Evolutionary conservation across 2,888 invertebrate species (phyloP).

Genomic region (Unio pictorum): DNA sequence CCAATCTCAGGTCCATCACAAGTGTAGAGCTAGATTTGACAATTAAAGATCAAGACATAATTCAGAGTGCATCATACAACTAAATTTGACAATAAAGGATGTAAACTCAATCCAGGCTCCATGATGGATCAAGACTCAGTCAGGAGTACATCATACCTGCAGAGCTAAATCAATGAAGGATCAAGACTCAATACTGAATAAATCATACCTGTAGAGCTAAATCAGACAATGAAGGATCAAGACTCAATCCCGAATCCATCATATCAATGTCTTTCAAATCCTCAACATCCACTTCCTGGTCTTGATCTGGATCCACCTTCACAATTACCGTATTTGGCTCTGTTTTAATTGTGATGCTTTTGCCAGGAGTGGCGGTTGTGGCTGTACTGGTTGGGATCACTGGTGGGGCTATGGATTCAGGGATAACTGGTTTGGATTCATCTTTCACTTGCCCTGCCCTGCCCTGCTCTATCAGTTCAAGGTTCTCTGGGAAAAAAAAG

Average conservation of each 20-base stretch:
- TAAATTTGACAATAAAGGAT: constrained; percentile 53
- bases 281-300: constrained; percentile 19
- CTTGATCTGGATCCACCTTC: constrained; percentile 20
- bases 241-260: constrained; percentile 28
- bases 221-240: constrained; percentile 55
- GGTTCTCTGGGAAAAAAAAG: constrained; percentile 50
- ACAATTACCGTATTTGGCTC: constrained; percentile 14
- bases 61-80: constrained; percentile 27
- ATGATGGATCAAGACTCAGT: too few species aligned
- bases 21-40: constrained; percentile 56
- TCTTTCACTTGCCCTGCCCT: constrained; percentile 46
- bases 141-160: constrained; percentile 37
- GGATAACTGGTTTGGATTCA: constrained; percentile 15
- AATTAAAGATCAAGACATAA: constrained; percentile 51
- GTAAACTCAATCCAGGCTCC: constrained; percentile 39
- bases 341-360: background rate
- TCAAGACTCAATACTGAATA: constrained; percentile 43
- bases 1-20: constrained; percentile 32
- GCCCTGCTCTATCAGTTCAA: constrained; percentile 66
- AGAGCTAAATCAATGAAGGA: constrained; percentile 51
- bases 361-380: background rate
- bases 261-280: constrained; percentile 9
- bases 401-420: constrained; percentile 17
- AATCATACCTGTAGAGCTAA: constrained; percentile 57
- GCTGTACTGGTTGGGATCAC: background rate